These are phyloP conservation scores for Danaus plexippus DNA, from an alignment of 1,140 invertebrate species.

Conservation along the genomic window DNA sequence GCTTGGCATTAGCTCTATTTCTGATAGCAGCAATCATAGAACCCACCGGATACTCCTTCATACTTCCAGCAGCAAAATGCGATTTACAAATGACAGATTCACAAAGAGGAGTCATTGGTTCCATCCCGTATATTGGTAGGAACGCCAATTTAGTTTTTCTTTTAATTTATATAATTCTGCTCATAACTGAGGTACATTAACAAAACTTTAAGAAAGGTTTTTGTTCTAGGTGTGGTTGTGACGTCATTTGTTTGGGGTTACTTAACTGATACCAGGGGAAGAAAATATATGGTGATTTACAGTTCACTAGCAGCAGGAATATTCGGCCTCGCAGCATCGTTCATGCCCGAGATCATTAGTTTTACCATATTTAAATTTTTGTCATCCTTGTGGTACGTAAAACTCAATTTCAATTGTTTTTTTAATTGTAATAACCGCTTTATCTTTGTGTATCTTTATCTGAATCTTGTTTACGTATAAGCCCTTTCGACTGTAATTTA, in stretches of 20 bases:
- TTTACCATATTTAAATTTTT: conserved; percentile 49
- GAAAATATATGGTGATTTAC: conserved; percentile 42
- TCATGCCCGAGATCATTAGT: conserved; percentile 52
- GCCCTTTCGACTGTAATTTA: too few species aligned
- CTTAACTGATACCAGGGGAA: conserved; percentile 49
- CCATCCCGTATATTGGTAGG: conserved; percentile 57
- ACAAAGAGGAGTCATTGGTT: conserved; percentile 49
- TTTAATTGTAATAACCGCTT: too few species aligned
- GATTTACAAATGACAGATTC: conserved; percentile 51
- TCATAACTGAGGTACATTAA: too few species aligned
- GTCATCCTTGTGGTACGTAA: conserved; percentile 43
- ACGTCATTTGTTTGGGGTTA: conserved; percentile 61
- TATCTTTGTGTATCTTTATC: too few species aligned
- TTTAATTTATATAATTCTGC: not conserved
- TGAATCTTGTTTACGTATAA: too few species aligned
- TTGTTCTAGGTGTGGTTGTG: conserved; percentile 45
- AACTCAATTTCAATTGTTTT: too few species aligned
- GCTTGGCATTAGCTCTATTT: conserved; percentile 42
- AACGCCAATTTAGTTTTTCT: conserved; percentile 7
- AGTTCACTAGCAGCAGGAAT: conserved; percentile 34
- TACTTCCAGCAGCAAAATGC: conserved; percentile 50
- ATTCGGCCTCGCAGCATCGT: conserved; percentile 35
- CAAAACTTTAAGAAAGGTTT: conserved; percentile 6
- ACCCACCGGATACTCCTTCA: conserved; percentile 49
- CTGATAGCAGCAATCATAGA: conserved; percentile 52